Evolutionary conservation across 2,797 vertebrate species (phyloP).

Genomic region (Cheirogaleus major): DNA sequence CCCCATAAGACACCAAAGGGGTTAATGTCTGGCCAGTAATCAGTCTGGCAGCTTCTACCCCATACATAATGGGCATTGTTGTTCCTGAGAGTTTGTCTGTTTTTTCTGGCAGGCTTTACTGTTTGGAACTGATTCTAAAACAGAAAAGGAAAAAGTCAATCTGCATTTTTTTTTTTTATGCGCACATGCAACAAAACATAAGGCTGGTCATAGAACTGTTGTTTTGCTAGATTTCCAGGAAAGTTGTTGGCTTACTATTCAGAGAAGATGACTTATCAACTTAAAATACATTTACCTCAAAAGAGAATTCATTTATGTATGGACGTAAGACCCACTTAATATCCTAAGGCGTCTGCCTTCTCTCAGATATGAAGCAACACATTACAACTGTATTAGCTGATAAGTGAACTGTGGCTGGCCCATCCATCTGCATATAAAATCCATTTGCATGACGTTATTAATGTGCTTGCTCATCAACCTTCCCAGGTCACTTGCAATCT

Average conservation of each 20-base stretch:
- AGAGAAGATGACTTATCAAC: slow-evolving; percentile 66
- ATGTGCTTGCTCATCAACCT: slow-evolving; percentile 52
- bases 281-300: slow-evolving; percentile 64
- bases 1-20: slow-evolving; percentile 73
- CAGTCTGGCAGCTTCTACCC: slow-evolving; percentile 82
- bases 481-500: slow-evolving; percentile 44
- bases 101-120: slow-evolving; percentile 85
- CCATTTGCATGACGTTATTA: slow-evolving; percentile 43
- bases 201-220: slow-evolving; percentile 52
- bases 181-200: slow-evolving; percentile 53
- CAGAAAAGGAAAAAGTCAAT: slow-evolving; percentile 79
- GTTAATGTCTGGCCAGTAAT: slow-evolving; percentile 84
- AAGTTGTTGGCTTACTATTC: slow-evolving; percentile 69
- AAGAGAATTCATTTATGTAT: slow-evolving; percentile 25
- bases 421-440: slow-evolving; percentile 47
- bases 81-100: slow-evolving; percentile 85
- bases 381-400: slow-evolving; percentile 29
- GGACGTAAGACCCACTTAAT: not conserved
- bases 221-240: slow-evolving; percentile 78
- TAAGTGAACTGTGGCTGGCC: not conserved
- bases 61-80: slow-evolving; percentile 87
- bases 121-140: slow-evolving; percentile 83
- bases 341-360: not conserved
- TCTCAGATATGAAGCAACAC: not conserved
- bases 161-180: slow-evolving; percentile 26